These are phyloP conservation scores for Dynastes maya DNA, from an alignment of 2,888 invertebrate species.

Conservation along the genomic window DNA sequence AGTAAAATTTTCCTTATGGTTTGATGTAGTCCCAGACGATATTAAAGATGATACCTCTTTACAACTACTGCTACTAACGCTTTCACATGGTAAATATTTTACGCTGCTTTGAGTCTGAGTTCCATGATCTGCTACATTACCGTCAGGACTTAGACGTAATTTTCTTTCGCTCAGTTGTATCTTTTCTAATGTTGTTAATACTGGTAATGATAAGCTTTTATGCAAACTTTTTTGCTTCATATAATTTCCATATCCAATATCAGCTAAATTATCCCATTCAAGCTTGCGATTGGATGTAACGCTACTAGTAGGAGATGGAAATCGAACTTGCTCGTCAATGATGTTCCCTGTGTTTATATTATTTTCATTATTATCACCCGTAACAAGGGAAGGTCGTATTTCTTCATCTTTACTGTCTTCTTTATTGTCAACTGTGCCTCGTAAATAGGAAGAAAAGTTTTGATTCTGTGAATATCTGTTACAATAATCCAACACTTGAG, in stretches of 20 bases:
- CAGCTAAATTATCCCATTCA: conserved; percentile 92
- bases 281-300: conserved; percentile 82
- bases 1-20: conserved; percentile 11
- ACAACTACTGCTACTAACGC: conserved; percentile 28
- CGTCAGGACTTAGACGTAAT: conserved; percentile 50
- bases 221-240: conserved; percentile 65
- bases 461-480: conserved; percentile 79
- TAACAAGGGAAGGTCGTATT: conserved; percentile 67
- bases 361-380: conserved; percentile 59
- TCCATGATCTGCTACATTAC: conserved; percentile 31
- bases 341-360: conserved; percentile 29
- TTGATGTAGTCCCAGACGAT: conserved; percentile 29
- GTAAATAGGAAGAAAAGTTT: conserved; percentile 80
- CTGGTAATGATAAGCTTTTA: conserved; percentile 66
- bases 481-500: conserved; percentile 77
- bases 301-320: conserved; percentile 82
- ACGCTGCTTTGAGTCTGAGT: conserved; percentile 17
- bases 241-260: conserved; percentile 81
- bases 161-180: conserved; percentile 47
- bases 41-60: conserved; percentile 14
- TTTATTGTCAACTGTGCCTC: conserved; percentile 56
- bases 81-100: conserved; percentile 31
- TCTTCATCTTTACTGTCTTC: conserved; percentile 60
- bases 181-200: conserved; percentile 55
- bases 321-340: conserved; percentile 48